Evolutionary conservation across 2,888 invertebrate genomes (phyloP), one percentile per base, ranked within the genome.

Genomic region (Hirtodrosophila trivittata): DNA sequence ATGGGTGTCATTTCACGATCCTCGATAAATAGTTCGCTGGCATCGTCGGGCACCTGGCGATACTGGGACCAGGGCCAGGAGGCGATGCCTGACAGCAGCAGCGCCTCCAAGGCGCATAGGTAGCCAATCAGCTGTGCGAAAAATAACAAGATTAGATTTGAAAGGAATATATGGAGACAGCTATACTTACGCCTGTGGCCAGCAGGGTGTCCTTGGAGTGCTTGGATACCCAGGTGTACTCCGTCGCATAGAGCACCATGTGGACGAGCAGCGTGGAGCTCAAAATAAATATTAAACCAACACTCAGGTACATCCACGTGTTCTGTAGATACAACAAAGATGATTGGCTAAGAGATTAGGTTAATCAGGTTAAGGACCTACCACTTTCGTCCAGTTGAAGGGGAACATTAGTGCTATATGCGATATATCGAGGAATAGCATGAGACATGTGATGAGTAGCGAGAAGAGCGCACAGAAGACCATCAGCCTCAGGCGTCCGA

Each of bases 361-460:
- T 10, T 14, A 18, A 43, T 28, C 5, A 28, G 2, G 7, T 28
- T 28, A 21, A 21, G 18, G 5, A 5, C 94, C 93, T 91, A 95
- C 95, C 93, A 95, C 91, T 92, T 94, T 94, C 76, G 94, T 93
- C 95, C 95, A 95, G 90, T 95, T 94, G 89, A 95, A 93, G 80
- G 95, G 95, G 91, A 95, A 95, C 91, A 95, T 92, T 91, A 95
- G 94, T 89, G 94, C 93, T 88, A 95, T 93, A 90, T 95, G 94
- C 83, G 95, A 95, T 91, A 95, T 94, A 92, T 95, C 95, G 90
- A 95, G 93, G 92, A 95, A 95, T 89, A 95, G 92, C 91, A 95
- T 93, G 87, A 94, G 92, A 89, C 93, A 93, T 71, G 95, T 95
- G 89, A 95, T 93, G 86, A 95, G 93, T 87, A 95, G 92, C 90